Evolutionary conservation across 2,888 invertebrate genomes (phyloP).

Genomic region (Drosophila algonquin): DNA sequence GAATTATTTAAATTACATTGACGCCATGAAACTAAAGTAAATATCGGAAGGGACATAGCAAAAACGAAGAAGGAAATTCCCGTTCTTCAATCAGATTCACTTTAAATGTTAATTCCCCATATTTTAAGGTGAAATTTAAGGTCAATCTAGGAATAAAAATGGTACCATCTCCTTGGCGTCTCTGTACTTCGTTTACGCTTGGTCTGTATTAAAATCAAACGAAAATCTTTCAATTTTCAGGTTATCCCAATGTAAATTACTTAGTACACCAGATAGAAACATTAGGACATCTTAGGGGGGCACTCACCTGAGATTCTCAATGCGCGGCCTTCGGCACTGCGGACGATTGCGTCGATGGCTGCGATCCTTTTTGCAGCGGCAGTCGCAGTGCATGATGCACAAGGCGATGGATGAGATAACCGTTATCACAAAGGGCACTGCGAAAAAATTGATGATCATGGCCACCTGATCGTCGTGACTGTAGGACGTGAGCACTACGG

Average conservation of each 20-base stretch:
- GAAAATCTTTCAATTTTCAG: neutral
- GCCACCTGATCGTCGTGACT: conserved; percentile 92
- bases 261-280: too few relatives aligned
- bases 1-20: conserved; percentile 71
- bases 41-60: conserved; percentile 32
- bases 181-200: neutral
- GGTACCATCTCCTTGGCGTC: too few relatives aligned
- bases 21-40: conserved; percentile 55
- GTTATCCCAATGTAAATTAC: neutral
- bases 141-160: neutral
- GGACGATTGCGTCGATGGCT: conserved; percentile 87
- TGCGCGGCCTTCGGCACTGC: conserved; percentile 86
- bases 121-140: neutral
- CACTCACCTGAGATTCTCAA: conserved; percentile 86
- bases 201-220: neutral
- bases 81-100: conserved; percentile 10
- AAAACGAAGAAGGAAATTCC: conserved; percentile 29
- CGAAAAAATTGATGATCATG: conserved; percentile 92
- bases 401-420: conserved; percentile 93
- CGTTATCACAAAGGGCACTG: conserved; percentile 92
- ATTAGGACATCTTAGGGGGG: neutral
- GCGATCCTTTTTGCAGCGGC: conserved; percentile 88
- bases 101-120: neutral
- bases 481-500: conserved; percentile 93
- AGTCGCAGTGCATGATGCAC: conserved; percentile 94